Base-by-base conservation (phyloP, 2,888 invertebrate species). In the Hypolimnas misippus region DNA sequence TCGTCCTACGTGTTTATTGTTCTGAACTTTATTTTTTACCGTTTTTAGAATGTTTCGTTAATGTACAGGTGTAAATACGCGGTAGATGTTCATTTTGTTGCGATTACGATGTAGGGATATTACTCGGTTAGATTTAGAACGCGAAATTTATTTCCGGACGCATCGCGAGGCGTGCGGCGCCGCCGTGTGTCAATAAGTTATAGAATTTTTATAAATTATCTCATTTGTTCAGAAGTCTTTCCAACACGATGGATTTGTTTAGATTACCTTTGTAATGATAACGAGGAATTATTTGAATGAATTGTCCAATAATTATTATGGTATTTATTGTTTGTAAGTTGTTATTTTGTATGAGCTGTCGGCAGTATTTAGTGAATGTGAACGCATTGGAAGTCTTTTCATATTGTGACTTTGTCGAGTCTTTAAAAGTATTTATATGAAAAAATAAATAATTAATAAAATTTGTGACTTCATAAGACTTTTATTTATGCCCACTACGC, bases 351-450 rank as follows among this genome's bases (percentile, higher is more conserved):
- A 86, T 82, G 82, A 82, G 78, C 77, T 79, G 83, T 83, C 82
- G 79, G 82, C 83, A 84, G 85, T 87, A 83, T 87, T 85, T 86
- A 84, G 83, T 85, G 81, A 82, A 87, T 83, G 84, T 46, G 86
- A 84, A 86, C 78, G 81, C 79, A 83, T 83, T 76, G 77, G 76
- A 82, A 84, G 79, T 88, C 84, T 87, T 89, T 89, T 87, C 87
- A 86, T 89, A 89, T 86, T 89, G 87, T 86, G 89, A 90, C 86
- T 86, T 83, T 87, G 85, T 88, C 83, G 83, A 86, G 86, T 89
- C 89, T 90, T 89, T 87, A 87, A 87, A 88, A 90, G 84, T 90
- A 91, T 91, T 91, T 90, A 86, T 90, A 90, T 90, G 86, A 87
- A 90, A 87, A 84, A 84, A 79, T 72, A 81, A 84, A 83, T 78